Percentiles rank a stretch among this genome's conserved stretches.
Evolutionary conservation across 2,888 invertebrate species (phyloP).

Genomic region (Scaptodrosophila latifasciaeformis): DNA sequence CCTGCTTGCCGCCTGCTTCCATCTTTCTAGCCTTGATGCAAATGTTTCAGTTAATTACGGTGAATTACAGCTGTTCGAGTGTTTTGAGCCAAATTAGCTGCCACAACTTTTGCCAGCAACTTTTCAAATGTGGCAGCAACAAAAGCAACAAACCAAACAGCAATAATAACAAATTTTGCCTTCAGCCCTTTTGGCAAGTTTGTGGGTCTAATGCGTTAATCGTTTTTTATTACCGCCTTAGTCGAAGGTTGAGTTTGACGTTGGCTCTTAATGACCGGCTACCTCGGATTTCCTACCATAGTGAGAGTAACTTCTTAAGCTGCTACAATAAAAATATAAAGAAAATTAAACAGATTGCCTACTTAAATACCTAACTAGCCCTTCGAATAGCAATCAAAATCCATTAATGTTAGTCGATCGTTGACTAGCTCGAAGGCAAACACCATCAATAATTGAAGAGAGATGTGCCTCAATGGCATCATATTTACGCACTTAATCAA

Average conservation of each 20-base stretch:
- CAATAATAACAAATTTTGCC: conserved; percentile 41
- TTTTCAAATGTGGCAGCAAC: conserved; percentile 60
- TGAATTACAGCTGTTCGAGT: conserved; percentile 50
- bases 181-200: conserved; percentile 9
- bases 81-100: conserved; percentile 48
- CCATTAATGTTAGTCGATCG: conserved; percentile 37
- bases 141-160: neutral
- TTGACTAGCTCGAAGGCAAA: conserved; percentile 24
- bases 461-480: conserved; percentile 31
- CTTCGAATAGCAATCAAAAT: conserved; percentile 21
- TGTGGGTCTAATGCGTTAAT: conserved; percentile 34
- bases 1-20: too few species aligned
- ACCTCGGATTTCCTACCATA: too few species aligned
- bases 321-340: too few species aligned
- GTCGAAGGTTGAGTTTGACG: too few species aligned
- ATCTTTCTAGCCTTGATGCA: conserved; percentile 17
- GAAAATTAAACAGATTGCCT: too few species aligned
- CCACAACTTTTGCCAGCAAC: conserved; percentile 33
- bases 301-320: too few species aligned
- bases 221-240: conserved; percentile 40
- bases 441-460: conserved; percentile 31
- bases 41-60: conserved; percentile 55
- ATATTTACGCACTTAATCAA: conserved; percentile 56
- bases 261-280: too few species aligned
- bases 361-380: neutral